Percentiles rank a stretch among this genome's conserved stretches.
Evolutionary conservation across 2,113 vertebrate genomes (phyloP).

Genomic region (Nesogale talazaci): DNA sequence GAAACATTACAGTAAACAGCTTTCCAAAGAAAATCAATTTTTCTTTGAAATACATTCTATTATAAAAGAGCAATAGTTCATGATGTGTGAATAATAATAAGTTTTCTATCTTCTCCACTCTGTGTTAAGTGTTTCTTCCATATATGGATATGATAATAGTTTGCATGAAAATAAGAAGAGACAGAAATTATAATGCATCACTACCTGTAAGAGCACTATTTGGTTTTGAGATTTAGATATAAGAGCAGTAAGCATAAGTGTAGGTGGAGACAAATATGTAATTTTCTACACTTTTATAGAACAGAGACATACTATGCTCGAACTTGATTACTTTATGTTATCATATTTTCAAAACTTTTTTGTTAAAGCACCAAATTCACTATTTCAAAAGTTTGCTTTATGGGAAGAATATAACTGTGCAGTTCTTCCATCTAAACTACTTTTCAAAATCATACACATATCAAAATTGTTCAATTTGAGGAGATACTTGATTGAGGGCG

Average conservation of each 20-base stretch:
- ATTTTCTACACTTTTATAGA: slow-evolving; percentile 25
- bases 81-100: slow-evolving; percentile 52
- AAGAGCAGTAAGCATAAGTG: neutral
- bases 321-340: neutral
- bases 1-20: slow-evolving; percentile 68
- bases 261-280: neutral
- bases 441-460: neutral
- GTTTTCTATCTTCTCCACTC: neutral
- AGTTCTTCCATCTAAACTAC: neutral
- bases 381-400: slow-evolving; percentile 26
- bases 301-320: neutral
- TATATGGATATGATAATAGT: neutral
- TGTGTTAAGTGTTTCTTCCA: slow-evolving; percentile 39
- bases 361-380: neutral
- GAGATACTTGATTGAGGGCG: neutral
- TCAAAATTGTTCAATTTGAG: neutral
- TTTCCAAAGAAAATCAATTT: slow-evolving; percentile 66
- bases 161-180: slow-evolving; percentile 22
- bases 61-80: slow-evolving; percentile 53
- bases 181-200: slow-evolving; percentile 55
- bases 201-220: slow-evolving; percentile 14
- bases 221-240: slow-evolving; percentile 44
- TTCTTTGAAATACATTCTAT: slow-evolving; percentile 58
- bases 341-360: slow-evolving; percentile 24
- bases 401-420: neutral